Evolutionary conservation across 2,113 vertebrate species (phyloP).

Genomic region (Pituophis catenifer): DNA sequence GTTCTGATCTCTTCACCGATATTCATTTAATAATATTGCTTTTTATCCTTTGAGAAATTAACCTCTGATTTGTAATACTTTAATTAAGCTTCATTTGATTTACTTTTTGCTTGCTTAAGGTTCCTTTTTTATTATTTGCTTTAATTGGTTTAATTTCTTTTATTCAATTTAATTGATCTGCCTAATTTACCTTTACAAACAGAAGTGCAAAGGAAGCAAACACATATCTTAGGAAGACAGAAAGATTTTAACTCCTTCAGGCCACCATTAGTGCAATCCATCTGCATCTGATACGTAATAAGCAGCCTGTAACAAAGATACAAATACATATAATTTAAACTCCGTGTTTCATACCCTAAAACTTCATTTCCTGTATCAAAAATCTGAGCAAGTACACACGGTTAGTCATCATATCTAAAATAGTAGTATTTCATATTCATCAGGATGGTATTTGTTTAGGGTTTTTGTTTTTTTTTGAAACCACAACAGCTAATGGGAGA

Average conservation of each 20-base stretch:
- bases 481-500: neutral
- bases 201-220: neutral
- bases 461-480: neutral
- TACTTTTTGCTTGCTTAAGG: conserved; percentile 10
- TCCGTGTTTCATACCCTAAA: neutral
- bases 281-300: neutral
- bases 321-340: neutral
- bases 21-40: neutral
- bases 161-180: conserved; percentile 21
- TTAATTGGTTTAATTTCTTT: conserved; percentile 15
- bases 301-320: neutral
- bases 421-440: neutral
- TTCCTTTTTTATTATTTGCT: neutral
- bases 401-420: neutral
- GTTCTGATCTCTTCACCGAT: neutral
- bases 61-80: neutral
- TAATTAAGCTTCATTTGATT: conserved; percentile 16
- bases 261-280: neutral
- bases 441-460: neutral
- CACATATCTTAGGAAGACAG: neutral
- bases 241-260: neutral
- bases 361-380: neutral
- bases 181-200: conserved; percentile 18
- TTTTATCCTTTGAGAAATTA: neutral
- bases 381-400: neutral